Base-by-base conservation (phyloP, 2,797 vertebrate species). In the Morelia viridis region DNA sequence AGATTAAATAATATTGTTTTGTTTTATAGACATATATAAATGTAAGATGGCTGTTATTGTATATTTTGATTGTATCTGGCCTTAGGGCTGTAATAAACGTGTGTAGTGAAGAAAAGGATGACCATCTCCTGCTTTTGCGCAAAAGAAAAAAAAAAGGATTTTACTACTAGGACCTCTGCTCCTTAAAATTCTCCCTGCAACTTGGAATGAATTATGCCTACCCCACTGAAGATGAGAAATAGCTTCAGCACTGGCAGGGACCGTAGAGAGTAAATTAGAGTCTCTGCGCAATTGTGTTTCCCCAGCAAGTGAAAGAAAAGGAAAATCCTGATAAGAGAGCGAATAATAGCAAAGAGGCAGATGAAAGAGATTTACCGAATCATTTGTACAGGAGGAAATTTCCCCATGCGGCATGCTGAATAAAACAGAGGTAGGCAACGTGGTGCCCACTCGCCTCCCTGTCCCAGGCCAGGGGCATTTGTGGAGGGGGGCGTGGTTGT, bases 191-290 rank as follows among this genome's bases (percentile, higher is more conserved):
- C 64, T 84, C 0, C 13, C 86, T 1, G 10, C 46, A 92, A 84
- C 56, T 53, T 5, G 64, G 86, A n/a, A 46, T 11, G 17, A 89
- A 12, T 0, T 90, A 84, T 0, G 85, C 35, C 88, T 93, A 86
- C 83, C 61, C 17, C 41, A 28, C 5, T 10, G 41, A 62, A 35
- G 35, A 65, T 41, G 56, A 93, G 76, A 56, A 57, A 88, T 0
- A 0, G 26, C 8, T 0, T 0, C 11, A 65, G 91, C 28, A 88
- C 19, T 11, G 24, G 87, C 0, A 1, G 46, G 7, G 89, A 35
- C 0, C 0, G 7, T 5, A 41, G 22, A 57, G 57, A 83, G 58
- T 19, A 88, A 71, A 56, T 64, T 24, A 8, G 9, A 80, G 28
- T 64, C 58, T 84, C 83, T 84, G 56, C 57, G 31, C 65, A 87